phyloP scores from a whole-genome alignment of 2,888 invertebrate genomes.

The Nephrotoma guestfalica region DNA sequence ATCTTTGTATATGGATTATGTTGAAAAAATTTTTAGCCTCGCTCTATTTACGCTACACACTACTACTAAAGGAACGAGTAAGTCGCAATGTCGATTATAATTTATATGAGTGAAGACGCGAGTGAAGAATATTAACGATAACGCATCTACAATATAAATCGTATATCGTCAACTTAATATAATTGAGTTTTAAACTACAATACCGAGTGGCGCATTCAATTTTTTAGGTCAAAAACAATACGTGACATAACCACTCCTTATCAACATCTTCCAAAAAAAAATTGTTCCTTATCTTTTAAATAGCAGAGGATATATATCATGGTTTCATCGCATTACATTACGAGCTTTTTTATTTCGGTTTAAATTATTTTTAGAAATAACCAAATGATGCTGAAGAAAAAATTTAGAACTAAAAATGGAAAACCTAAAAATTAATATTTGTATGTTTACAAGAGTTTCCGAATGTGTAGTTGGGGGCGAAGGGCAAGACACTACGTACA shows the following conservation, averaged over 20 bases:
- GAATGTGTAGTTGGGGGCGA: background rate
- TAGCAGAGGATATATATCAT: background rate
- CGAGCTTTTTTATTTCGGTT: background rate
- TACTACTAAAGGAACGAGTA: no score
- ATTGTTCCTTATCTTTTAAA: background rate
- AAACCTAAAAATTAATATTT: background rate
- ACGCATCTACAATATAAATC: no score
- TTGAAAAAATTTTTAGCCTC: no score
- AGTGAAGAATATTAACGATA: no score
- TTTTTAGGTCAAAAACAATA: background rate
- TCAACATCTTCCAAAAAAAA: background rate
- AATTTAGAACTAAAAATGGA: background rate
- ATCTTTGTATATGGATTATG: no score
- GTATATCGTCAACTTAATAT: no score
- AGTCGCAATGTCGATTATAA: no score
- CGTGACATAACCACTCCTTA: background rate
- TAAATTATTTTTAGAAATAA: background rate
- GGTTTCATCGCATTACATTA: background rate
- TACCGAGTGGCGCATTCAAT: background rate
- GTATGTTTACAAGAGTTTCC: background rate
- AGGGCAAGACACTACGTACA: background rate
- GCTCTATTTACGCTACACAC: no score
- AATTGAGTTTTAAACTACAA: no score
- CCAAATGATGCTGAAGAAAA: background rate
- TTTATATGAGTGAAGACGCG: no score